phyloP scores from a whole-genome alignment of 1,140 invertebrate genomes.

The Delia radicum region DNA sequence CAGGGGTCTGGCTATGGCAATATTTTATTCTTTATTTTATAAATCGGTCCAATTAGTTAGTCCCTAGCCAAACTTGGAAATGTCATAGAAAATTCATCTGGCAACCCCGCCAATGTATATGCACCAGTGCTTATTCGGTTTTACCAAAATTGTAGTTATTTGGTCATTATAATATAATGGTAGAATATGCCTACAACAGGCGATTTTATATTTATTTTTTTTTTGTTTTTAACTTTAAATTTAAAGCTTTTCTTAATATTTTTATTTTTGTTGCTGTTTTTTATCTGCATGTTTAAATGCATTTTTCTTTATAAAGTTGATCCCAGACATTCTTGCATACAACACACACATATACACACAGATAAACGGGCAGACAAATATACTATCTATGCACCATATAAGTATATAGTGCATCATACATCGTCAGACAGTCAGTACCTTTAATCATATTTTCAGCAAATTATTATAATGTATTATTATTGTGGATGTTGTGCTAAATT shows the following conservation, averaged over 20 bases:
- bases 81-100: no score
- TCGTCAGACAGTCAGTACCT: neutral
- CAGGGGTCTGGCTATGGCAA: no score
- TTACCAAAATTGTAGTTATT: neutral
- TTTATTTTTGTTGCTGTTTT: neutral
- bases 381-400: neutral
- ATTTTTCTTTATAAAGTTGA: neutral
- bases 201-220: neutral
- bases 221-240: neutral
- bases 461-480: conserved; percentile 57
- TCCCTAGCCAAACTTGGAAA: no score
- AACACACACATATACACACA: neutral
- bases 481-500: conserved; percentile 36
- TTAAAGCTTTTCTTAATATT: neutral
- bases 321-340: neutral
- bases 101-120: no score
- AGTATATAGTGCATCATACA: neutral
- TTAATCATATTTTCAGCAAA: conserved; percentile 55
- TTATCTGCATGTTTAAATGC: conserved; percentile 1
- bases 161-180: neutral
- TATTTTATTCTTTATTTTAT: no score
- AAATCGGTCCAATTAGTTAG: no score
- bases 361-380: neutral
- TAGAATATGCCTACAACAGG: neutral
- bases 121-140: neutral